Conservation (phyloP, 2,113 vertebrate genomes). For the Pipra filicauda region DNA sequence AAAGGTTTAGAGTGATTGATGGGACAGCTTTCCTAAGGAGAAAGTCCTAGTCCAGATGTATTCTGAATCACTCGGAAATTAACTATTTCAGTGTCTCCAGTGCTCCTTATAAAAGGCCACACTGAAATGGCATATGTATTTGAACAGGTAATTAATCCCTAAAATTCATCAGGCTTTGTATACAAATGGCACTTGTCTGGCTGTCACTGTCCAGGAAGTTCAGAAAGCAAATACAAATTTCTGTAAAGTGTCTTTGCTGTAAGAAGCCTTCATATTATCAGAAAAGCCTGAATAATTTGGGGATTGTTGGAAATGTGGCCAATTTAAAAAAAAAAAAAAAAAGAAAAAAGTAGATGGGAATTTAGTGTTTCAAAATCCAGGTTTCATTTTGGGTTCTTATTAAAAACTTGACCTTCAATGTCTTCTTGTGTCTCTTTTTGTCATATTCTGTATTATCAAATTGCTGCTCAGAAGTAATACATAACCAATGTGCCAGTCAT, state of each 20-base stretch:
- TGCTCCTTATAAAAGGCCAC: not conserved
- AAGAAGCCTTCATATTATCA: not conserved
- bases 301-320: accelerated
- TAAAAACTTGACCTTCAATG: not conserved
- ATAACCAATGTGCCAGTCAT: not conserved
- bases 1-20: not conserved
- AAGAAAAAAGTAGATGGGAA: not conserved
- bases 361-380: not conserved
- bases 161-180: not conserved
- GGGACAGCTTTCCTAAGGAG: not conserved
- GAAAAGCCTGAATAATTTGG: not conserved
- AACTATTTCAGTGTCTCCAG: not conserved
- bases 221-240: not conserved
- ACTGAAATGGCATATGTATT: not conserved
- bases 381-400: not conserved
- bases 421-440: not conserved
- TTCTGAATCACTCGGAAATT: not conserved
- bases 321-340: not conserved
- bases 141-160: not conserved
- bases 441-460: not conserved
- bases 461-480: not conserved
- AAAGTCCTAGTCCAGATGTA: not conserved
- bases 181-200: not conserved
- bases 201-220: not conserved
- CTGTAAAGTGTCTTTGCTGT: not conserved